Conservation (phyloP, 1,140 invertebrate species). For the Hirudo medicinalis region DNA sequence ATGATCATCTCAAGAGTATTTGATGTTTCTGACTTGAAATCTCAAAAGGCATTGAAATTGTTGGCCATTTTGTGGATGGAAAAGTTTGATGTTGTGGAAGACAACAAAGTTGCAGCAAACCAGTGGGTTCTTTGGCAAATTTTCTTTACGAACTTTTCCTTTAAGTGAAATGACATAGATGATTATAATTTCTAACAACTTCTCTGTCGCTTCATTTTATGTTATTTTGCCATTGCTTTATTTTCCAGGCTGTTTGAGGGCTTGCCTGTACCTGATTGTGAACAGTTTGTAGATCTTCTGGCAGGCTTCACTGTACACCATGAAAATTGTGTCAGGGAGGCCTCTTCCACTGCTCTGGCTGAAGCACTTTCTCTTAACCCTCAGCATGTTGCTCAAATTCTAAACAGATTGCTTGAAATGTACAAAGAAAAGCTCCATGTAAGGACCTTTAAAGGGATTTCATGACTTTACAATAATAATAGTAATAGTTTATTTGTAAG, state of each 20-base stretch:
- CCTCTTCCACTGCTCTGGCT: conserved; percentile 61
- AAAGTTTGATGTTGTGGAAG: conserved; percentile 35
- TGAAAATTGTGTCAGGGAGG: conserved; percentile 61
- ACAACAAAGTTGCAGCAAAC: conserved; percentile 33
- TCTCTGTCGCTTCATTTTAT: background rate
- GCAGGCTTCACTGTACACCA: conserved; percentile 60
- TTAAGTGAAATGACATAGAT: background rate
- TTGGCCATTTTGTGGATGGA: conserved; percentile 33
- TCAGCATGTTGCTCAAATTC: conserved; percentile 45
- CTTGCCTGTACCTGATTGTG: conserved; percentile 24
- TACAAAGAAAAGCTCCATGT: conserved; percentile 63
- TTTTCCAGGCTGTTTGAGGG: background rate
- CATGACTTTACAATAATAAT: background rate
- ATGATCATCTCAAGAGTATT: no score
- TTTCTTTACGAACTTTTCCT: no score
- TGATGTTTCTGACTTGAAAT: no score
- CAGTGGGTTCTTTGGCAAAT: conserved; percentile 33
- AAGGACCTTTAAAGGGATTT: conserved; percentile 26
- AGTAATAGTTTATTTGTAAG: background rate
- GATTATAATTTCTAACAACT: background rate
- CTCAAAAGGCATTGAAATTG: background rate
- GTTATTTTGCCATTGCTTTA: background rate
- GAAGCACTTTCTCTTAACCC: conserved; percentile 50
- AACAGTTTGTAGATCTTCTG: conserved; percentile 47
- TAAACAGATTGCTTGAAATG: conserved; percentile 55